Evolutionary conservation across 2,113 vertebrate genomes (phyloP), one percentile per base, ranked within the genome.

Genomic region (Mionectes macconnelli): DNA sequence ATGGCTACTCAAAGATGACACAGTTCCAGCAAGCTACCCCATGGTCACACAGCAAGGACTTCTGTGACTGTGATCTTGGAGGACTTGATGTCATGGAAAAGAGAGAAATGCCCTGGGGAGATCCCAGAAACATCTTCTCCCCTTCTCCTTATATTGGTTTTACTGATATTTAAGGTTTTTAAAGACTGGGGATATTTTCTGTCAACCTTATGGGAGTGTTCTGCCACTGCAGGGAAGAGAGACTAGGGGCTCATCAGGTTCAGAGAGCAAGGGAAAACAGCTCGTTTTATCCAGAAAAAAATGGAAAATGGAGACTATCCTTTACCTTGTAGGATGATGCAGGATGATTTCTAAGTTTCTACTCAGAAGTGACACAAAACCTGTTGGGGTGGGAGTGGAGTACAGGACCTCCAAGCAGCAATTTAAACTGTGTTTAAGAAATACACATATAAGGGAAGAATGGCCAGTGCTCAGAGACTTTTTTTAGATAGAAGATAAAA

Each of bases 21-120:
- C 9, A 3, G 9, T 52, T 53, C 57, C 1, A 0, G 24, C 15
- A 37, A 10, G 25, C 37, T 7, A 4, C 33, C 49, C 35, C 19
- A 2, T 8, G 87, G 30, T n/a, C 57, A 23, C 57, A 27, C 17
- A 50, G 22, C 37, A 44, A 21, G 12, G 25, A 69, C 11, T 44
- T 28, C 20, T 21, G 22, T 31, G 35, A 17, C 12, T 40, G 21
- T 7, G 40, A 13, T 14, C 50, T 20, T 28, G 28, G 30, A 66
- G 57, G 52, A 40, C 8, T 4, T 27, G 21, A 45, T 6, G 15
- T 63, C n/a, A 22, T 27, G 68, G 39, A 49, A 70, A 28, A 31
- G 19, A 21, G 39, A 49, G 47, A 16, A 74, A 78, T 18, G 30
- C 19, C 40, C 56, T 4, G 1, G 22, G 53, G 27, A 70, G 60